phyloP scores from a whole-genome alignment of 1,140 invertebrate species.

The Leptinotarsa lineolata region DNA sequence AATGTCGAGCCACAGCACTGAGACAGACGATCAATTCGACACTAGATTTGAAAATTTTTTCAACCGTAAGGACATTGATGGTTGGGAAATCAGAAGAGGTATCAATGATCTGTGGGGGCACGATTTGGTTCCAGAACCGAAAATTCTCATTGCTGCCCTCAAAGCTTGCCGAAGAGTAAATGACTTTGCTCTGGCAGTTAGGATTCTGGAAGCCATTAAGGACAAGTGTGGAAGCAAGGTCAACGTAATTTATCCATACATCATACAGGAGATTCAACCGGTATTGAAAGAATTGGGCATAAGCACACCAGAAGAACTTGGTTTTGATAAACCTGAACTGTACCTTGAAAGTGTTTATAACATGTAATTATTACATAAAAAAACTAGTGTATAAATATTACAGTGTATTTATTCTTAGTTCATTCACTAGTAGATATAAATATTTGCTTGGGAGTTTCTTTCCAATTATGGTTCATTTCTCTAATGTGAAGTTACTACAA shows the following conservation, averaged over 20 bases:
- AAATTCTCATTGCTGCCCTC: conserved; percentile 88
- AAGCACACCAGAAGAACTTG: conserved; percentile 91
- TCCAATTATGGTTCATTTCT: too few relatives aligned
- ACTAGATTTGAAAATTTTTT: conserved; percentile 82
- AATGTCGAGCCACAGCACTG: conserved; percentile 50
- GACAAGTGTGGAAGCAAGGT: conserved; percentile 84
- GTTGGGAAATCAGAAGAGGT: conserved; percentile 92
- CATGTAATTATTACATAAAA: conserved; percentile 49
- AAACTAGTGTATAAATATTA: too few relatives aligned
- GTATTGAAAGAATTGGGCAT: conserved; percentile 93
- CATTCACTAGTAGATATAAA: too few relatives aligned
- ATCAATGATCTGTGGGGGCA: conserved; percentile 83
- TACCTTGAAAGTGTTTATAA: conserved; percentile 77
- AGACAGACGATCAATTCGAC: conserved; percentile 56
- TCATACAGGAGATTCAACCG: conserved; percentile 91
- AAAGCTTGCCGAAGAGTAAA: conserved; percentile 91
- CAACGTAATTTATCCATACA: conserved; percentile 87
- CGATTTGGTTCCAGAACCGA: conserved; percentile 95
- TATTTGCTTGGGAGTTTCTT: too few relatives aligned
- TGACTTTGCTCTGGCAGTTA: conserved; percentile 88
- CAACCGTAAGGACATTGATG: conserved; percentile 88
- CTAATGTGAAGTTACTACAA: too few relatives aligned
- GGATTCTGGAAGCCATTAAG: conserved; percentile 91
- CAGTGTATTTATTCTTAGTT: too few relatives aligned
- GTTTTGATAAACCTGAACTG: conserved; percentile 97